Conservation (phyloP, 2,888 invertebrate genomes). For the Brachynemurus nebulosus region DNA sequence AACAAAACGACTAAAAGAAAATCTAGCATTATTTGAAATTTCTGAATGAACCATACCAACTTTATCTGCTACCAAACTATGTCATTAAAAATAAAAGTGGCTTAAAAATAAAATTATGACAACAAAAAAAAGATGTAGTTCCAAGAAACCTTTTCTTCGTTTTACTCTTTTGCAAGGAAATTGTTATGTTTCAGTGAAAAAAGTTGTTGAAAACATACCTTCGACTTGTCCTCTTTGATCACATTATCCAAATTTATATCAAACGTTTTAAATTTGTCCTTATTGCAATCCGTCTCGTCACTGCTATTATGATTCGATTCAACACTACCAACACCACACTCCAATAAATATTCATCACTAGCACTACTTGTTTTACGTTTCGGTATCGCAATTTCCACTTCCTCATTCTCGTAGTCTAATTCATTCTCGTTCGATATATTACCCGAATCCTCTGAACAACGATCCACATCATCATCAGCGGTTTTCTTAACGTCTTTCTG, state of each 20-base stretch:
- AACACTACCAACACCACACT: neutral
- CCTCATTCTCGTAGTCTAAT: constrained; percentile 22
- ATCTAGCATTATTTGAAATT: too few species aligned
- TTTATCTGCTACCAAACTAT: too few species aligned
- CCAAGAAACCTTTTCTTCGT: neutral
- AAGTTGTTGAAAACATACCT: too few species aligned
- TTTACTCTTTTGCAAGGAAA: neutral
- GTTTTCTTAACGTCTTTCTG: neutral
- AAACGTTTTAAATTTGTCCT: neutral
- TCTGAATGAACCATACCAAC: too few species aligned
- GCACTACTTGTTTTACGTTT: constrained; percentile 5
- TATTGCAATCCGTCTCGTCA: neutral
- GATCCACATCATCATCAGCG: constrained; percentile 50
- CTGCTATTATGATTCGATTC: neutral
- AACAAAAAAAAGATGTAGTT: too few species aligned
- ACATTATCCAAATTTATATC: too few species aligned
- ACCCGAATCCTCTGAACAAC: constrained; percentile 60
- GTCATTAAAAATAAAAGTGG: too few species aligned
- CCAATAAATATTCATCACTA: constrained; percentile 3
- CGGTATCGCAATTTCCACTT: constrained; percentile 4
- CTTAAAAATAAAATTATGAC: too few species aligned
- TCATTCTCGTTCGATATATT: constrained; percentile 66
- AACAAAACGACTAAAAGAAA: too few species aligned
- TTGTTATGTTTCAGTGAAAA: too few species aligned
- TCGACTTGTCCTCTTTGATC: neutral